Evolutionary conservation across 2,797 vertebrate genomes (phyloP), one percentile per base, ranked within the genome.

Genomic region (Enteromius treurensis): DNA sequence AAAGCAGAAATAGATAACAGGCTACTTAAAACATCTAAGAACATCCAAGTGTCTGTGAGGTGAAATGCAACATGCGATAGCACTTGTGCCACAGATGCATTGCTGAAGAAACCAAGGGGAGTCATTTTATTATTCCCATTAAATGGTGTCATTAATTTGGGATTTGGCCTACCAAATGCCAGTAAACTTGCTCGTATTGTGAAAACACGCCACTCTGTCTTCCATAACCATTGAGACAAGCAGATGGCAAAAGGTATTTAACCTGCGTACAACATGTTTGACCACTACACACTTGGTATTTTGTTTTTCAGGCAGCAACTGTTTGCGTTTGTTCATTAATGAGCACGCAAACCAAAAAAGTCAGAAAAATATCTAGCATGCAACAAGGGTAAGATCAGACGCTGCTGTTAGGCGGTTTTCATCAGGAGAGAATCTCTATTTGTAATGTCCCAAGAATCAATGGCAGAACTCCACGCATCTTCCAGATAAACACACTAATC

Each of bases 301-400:
- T 71, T 60, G 79, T 62, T 73, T 80, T 62, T 71, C 19, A 32
- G 26, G 34, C 23, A 45, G 51, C 17, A 60, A 55, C 32, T 79
- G 34, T 71, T 80, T 80, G 53, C 19, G 2, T 74, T 74, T 80
- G 42, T 71, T 79, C 26, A 40, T 62, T 60, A 71, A 60, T 71
- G 53, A 71, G 53, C 53, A 47, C 13, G 68, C 53, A 62, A 68
- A 79, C 21, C 23, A 15, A 21, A 15, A 67, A 69, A 40, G 13
- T 6, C 64, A 17, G 47, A 40, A 79, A 53, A 69, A 80, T 55
- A 40, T 80, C 5, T 45, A 58, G 1, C 67, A 80, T 10, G 34
- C 49, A 80, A 81, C 26, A 32, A 34, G 51, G 37, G 3, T 58
- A 70, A 70, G 68, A 73, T 81, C 51, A 81, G 53, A 49, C 23